These are phyloP conservation scores for Notiomystis cincta DNA, from an alignment of 2,113 vertebrate species.

Conservation along the genomic window DNA sequence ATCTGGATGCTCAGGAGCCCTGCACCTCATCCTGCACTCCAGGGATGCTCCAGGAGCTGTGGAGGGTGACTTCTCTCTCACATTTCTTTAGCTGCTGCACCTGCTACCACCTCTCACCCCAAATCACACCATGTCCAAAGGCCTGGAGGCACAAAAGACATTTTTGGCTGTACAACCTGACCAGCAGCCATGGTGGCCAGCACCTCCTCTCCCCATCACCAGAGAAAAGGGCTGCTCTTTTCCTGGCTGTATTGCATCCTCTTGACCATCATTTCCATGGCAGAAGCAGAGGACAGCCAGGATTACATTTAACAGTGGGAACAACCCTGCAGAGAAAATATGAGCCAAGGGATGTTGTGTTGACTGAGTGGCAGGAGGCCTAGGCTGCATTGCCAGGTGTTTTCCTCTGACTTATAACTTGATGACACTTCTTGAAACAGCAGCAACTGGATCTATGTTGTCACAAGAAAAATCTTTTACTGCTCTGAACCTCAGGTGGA, in stretches of 20 bases:
- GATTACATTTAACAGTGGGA: neutral
- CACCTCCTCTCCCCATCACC: fast-evolving
- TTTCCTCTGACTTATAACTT: neutral
- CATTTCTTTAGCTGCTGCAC: neutral
- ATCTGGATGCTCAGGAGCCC: fast-evolving
- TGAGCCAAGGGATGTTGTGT: neutral
- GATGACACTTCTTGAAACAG: neutral
- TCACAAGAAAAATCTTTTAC: neutral
- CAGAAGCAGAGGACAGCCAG: neutral
- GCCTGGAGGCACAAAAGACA: neutral
- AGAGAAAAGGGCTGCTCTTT: neutral
- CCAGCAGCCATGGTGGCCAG: fast-evolving
- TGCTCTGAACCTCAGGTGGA: neutral
- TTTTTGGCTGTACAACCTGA: neutral
- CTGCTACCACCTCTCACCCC: neutral
- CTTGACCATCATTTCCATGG: neutral
- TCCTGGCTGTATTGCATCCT: fast-evolving
- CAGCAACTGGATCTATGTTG: neutral
- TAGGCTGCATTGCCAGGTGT: neutral
- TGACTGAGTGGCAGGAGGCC: neutral
- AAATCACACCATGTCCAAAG: fast-evolving
- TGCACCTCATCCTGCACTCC: too few relatives aligned
- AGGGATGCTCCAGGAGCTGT: neutral
- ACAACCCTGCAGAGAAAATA: neutral
- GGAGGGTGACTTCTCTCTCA: fast-evolving